Evolutionary conservation across 1,140 invertebrate species (phyloP).

Genomic region (Neuroterus valhalla): DNA sequence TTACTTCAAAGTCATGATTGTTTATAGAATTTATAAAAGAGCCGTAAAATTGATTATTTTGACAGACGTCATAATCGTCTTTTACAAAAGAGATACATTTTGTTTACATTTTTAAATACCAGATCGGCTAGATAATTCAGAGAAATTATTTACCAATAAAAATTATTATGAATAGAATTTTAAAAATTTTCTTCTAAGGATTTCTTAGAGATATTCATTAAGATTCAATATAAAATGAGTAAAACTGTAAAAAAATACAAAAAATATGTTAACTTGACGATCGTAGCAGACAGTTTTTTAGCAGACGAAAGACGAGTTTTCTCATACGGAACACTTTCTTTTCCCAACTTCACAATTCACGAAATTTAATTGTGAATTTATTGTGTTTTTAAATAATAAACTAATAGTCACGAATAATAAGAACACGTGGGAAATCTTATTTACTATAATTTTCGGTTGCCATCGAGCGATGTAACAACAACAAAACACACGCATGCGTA

Average conservation of each 20-base stretch:
- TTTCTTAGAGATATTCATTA: no score
- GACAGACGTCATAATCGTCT: not conserved
- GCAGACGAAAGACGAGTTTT: not conserved
- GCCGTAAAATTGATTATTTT: not conserved
- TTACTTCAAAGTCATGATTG: not conserved
- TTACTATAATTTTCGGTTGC: no score
- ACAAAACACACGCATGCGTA: no score
- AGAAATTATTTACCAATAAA: not conserved
- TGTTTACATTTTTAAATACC: not conserved
- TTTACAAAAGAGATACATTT: not conserved
- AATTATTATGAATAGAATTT: not conserved
- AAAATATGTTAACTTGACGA: not conserved
- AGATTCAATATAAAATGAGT: no score
- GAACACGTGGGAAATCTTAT: no score
- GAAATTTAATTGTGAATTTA: no score
- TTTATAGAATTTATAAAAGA: not conserved
- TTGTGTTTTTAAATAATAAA: no score
- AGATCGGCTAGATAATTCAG: not conserved
- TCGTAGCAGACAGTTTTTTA: conserved; percentile 9
- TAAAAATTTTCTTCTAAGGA: not conserved
- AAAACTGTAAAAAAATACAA: no score
- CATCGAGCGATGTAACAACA: no score
- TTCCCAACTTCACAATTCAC: no score
- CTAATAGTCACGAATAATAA: no score
- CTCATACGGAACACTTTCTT: no score